Base-by-base conservation (phyloP, 2,797 vertebrate species). In the Protosalanx chinensis region DNA sequence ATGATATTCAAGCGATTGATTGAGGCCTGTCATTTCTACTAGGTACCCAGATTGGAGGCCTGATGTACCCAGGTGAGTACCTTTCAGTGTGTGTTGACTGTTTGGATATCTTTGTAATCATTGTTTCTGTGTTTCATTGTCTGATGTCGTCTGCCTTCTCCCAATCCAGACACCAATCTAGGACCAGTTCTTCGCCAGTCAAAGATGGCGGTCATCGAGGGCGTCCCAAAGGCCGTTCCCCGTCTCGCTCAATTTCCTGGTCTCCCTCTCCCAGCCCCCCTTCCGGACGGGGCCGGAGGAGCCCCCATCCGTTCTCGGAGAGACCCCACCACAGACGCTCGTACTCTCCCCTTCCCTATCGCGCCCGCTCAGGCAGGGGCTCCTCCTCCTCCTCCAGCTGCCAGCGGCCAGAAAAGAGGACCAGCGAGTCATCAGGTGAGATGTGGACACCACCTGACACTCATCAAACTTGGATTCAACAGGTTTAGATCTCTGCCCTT, bases 1-100 rank as follows among this genome's bases (percentile, higher is more conserved):
- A 49, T 69, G 23, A 37, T 18, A n/a, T 49, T 46, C 13, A 46
- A 46, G 41, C 10, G 41, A 46, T 46, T 46, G 41, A 82, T 1
- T 0, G 0, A 30, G 41, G 41, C 8, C 41, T 56, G n/a, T 80
- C 1, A 59, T 41, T 29, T 46, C 7, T 7, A 12, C 49, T 18
- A 91, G 90, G 86, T 90, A 88, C 65, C 89, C 86, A 6, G 73
- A 83, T 37, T 90, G 89, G 90, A 90, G 86, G 69, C 85, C 86
- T 68, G 67, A 81, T 67, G 7, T 62, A 29, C 63, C 82, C 71
- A 89, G 89, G 90, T 91, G 67, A 90, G 89, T 85, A n/a, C 30
- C 7, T 56, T 23, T 7, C 12, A 10, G 35, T 8, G 16, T 65
- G 64, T 46, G n/a, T 65, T 65, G 16, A 8, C 23, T 58, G 67